phyloP scores from a whole-genome alignment of 2,113 vertebrate genomes.

The Cichladusa arquata region DNA sequence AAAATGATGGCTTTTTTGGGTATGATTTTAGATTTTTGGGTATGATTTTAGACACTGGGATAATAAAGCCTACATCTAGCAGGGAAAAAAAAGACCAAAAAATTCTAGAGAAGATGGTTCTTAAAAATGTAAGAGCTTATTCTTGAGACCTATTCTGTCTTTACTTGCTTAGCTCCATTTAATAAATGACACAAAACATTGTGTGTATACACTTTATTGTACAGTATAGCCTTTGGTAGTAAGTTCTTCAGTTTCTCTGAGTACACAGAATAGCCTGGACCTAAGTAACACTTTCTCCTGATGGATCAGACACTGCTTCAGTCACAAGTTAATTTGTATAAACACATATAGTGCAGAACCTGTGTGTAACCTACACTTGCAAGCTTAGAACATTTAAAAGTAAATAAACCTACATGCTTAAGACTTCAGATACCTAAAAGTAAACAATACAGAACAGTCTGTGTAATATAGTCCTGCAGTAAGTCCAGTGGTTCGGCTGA shows the following conservation, averaged over 20 bases:
- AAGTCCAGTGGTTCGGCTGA: not conserved
- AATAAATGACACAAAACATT: not conserved
- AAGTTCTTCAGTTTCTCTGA: not conserved
- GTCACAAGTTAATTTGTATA: not conserved
- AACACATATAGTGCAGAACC: not conserved
- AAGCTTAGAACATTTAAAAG: not conserved
- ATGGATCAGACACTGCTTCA: not conserved
- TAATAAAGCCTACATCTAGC: not conserved
- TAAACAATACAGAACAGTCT: not conserved
- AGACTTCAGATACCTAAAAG: not conserved
- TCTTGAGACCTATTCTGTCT: not conserved
- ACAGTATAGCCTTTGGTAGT: not conserved
- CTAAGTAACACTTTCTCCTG: not conserved
- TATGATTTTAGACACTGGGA: not conserved
- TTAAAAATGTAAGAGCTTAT: not conserved
- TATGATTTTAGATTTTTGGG: not conserved
- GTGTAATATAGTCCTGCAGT: not conserved
- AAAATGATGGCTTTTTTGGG: rapidly evolving
- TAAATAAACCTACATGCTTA: not conserved
- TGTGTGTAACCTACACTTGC: not conserved
- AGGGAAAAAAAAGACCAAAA: not conserved
- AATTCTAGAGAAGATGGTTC: not conserved
- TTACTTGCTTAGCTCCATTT: not conserved
- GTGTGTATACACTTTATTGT: not conserved
- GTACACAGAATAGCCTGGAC: not conserved